Evolutionary conservation across 2,888 invertebrate genomes (phyloP), one percentile per base, ranked within the genome.

Genomic region (Leptura quadrifasciata): DNA sequence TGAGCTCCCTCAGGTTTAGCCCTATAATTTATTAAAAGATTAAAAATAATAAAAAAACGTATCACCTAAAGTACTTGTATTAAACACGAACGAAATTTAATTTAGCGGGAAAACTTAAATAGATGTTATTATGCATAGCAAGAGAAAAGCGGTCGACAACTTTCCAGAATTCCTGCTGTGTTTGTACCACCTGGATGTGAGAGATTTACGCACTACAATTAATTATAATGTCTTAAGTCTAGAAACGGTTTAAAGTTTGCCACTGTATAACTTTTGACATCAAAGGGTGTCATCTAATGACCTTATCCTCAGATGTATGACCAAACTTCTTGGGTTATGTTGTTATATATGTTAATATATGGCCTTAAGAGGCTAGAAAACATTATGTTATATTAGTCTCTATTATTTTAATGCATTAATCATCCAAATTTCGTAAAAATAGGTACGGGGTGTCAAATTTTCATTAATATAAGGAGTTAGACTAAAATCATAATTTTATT

Each of bases 71-170:
- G 21, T 57, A 15, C 60, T n/a, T 27, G 27, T 60, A 17, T 27
- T 24, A 60, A 60, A 60, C 60, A 60, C 60, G 60, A 21, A n/a
- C 24, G 27, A 60, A 60, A 60, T 60, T 60, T 60, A 60, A 60
- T 60, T 27, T 27, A 47, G n/a, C 47, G n/a, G 47, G n/a, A 47
- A 60, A n/a, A 27, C 60, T 15, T 60, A 60, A 60, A 27, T 60
- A 60, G 60, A n/a, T 21, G 27, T 60, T 60, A 60, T 60, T 60
- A 60, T 60, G 21, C 60, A 60, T 17, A 27, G 27, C 60, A 27
- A 27, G 60, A 60, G 60, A 60, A n/a, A n/a, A 60, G 60, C 60
- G 60, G 60, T 60, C 60, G n/a, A 60, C 60, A 60, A 60, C 60
- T 60, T 58, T 57, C 60, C 6, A 21, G 21, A 27, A 60, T 60